These are phyloP conservation scores for Oxystoma pomonae DNA, from an alignment of 2,888 invertebrate species.

Conservation along the genomic window DNA sequence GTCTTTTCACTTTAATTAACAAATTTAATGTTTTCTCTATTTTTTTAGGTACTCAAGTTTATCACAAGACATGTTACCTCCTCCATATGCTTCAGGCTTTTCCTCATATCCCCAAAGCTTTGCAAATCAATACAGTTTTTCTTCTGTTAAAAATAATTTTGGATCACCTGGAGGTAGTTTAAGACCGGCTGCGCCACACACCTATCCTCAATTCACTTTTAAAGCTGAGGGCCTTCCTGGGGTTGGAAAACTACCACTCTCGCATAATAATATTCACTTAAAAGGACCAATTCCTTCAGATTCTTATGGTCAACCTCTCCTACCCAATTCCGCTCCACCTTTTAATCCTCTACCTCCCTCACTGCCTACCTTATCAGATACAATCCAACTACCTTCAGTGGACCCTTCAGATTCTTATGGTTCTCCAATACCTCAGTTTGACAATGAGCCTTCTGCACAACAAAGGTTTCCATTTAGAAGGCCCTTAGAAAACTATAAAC, in stretches of 20 bases:
- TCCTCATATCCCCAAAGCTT: background rate
- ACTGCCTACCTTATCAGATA: background rate
- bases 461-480: conserved; percentile 4
- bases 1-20: too few species aligned
- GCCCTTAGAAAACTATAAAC: background rate
- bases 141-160: too few species aligned
- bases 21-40: too few species aligned
- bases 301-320: conserved; percentile 11
- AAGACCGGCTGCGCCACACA: background rate
- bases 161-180: background rate
- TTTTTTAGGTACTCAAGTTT: background rate
- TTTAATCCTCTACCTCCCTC: background rate
- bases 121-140: too few species aligned
- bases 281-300: background rate
- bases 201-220: background rate
- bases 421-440: conserved; percentile 35
- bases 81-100: background rate
- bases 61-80: background rate
- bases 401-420: conserved; percentile 45
- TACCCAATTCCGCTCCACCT: background rate
- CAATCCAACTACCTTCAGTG: conserved; percentile 21
- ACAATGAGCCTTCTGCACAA: background rate
- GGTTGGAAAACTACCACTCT: conserved; percentile 14
- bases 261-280: background rate
- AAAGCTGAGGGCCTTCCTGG: background rate